Base-by-base conservation (phyloP, 2,888 invertebrate species). In the Parelbella ahira region DNA sequence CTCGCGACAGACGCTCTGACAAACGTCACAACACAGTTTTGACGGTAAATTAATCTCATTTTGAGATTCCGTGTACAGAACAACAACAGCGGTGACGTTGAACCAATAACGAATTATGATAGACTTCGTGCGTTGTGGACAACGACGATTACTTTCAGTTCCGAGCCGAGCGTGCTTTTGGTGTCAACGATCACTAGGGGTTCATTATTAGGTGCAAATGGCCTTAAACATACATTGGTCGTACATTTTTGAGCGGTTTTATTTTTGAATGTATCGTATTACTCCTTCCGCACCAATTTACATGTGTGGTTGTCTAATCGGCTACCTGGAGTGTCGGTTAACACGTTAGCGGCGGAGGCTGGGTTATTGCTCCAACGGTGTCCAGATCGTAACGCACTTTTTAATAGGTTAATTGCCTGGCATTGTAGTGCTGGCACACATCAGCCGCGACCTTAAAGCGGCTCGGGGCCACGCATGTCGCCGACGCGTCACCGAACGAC, bases 351-450 rank as follows among this genome's bases (percentile, higher is more conserved):
- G 59, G 55, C 51, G 61, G 70, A 70, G 67, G 59, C 63, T 63
- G 61, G 76, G 74, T 79, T 81, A 74, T 76, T 81, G 76, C 72
- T 73, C 74, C 63, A 72, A 63, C 63, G 60, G 69, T 69, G 62
- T 73, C 63, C 67, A 72, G 68, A 71, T 72, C 62, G 63, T 68
- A 55, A 63, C 70, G 65, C 62, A 75, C 72, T 77, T 73, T 81
- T 79, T 83, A 82, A 83, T 83, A 82, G 81, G 81, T 79, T 86
- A 84, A 87, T 84, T 81, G 79, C 68, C 78, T 79, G 76, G 79
- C 81, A 86, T 84, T 81, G 86, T 86, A 67, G 74, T 75, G 77
- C 78, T 83, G 82, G 83, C 80, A 83, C 76, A 80, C 72, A 78
- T 79, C 75, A 76, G 68, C 73, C 68, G 68, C 83, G 84, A 86